Base-by-base conservation (phyloP, 1,140 invertebrate species). In the Venustaconcha ellipsiformis region DNA sequence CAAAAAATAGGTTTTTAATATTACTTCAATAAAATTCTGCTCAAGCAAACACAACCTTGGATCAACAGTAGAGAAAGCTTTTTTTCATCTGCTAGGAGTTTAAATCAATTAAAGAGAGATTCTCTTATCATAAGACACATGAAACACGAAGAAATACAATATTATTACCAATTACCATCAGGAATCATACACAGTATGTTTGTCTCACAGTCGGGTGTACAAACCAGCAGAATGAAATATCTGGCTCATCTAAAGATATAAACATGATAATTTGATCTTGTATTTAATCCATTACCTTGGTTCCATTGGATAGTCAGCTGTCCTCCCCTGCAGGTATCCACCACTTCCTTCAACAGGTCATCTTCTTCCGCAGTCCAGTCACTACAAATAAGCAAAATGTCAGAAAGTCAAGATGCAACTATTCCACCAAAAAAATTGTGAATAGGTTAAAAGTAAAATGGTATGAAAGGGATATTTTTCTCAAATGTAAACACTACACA, bases 311-410 rank as follows among this genome's bases (percentile, higher is more conserved):
- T 83, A 15, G 58, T 76, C 15, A 74, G 69, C 14, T 72, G 63
- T 14, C 79, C 79, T 56, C 81, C 68, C 66, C 78, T 76, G 70
- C 84, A 82, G 14, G 73, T 80, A 4, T 86, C 83, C 1, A 86
- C 80, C 6, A 88, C 83, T 57, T 83, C 82, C 57, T 79, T 67
- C 57, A 90, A 70, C 56, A 81, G 74, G 18, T 82, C 72, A 78
- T 90, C 88, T 60, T 90, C 89, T n/a, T 87, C 85, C 18, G 81
- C 75, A 14, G 85, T 86, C 88, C 88, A 90, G 15, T 75, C 71
- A 70, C 88, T 89, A 74, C 57, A 80, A 74, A 37, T 12, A 70
- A 71, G 67, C 17, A 70, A 80, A 71, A 57, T 18, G 11, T 11
- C 20, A 15, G 55, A 18, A 67, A 67, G 12, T 26, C 20, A 26